These are phyloP conservation scores for Arrhopalites spinosus DNA, from an alignment of 2,888 invertebrate genomes.

Conservation along the genomic window DNA sequence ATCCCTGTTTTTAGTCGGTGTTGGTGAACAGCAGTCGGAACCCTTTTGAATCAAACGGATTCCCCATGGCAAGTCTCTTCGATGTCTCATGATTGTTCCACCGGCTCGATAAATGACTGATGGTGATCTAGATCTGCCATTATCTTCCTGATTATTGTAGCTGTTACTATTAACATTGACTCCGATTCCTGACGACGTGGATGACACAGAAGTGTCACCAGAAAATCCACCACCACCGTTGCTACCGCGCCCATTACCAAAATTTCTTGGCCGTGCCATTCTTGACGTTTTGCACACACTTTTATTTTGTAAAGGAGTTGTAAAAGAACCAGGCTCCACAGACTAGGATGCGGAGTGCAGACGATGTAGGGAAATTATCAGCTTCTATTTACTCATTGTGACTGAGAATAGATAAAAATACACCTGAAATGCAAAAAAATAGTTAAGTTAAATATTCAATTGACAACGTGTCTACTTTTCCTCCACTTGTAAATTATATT, in stretches of 20 bases:
- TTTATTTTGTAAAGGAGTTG: no score
- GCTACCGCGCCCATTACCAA: conserved; percentile 23
- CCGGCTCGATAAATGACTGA: conserved; percentile 53
- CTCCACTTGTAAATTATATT: no score
- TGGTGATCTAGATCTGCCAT: conserved; percentile 50
- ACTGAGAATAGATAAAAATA: not conserved
- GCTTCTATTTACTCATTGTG: conserved; percentile 19
- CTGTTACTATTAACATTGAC: conserved; percentile 34
- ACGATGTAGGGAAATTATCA: not conserved
- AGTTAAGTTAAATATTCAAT: no score
- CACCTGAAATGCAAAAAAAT: not conserved
- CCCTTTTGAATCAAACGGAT: conserved; percentile 54
- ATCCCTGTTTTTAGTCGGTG: conserved; percentile 41
- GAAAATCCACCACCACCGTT: not conserved
- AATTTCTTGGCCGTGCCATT: conserved; percentile 23
- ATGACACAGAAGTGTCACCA: conserved; percentile 41
- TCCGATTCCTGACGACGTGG: conserved; percentile 40
- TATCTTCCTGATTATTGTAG: conserved; percentile 36
- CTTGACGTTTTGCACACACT: not conserved
- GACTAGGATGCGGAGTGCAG: not conserved
- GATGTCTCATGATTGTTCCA: conserved; percentile 50
- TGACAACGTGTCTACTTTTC: no score
- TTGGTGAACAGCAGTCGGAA: conserved; percentile 51
- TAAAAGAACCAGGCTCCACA: no score
- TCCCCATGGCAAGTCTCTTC: conserved; percentile 56